Evolutionary conservation across 2,888 invertebrate species (phyloP), one percentile per base, ranked within the genome.

Genomic region (Drosophila merina): DNA sequence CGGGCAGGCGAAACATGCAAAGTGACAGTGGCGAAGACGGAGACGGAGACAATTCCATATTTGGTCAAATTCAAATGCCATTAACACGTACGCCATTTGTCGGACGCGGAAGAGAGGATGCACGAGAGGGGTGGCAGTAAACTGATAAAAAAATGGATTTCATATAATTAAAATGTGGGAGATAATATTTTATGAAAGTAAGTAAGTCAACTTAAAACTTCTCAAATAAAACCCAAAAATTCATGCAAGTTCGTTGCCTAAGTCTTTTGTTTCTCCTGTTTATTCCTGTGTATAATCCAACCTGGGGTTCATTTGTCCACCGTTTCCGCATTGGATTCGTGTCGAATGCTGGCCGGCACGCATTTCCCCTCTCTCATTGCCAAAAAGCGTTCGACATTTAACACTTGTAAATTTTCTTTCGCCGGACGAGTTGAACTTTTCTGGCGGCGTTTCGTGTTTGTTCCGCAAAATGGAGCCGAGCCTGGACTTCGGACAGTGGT

Each of bases 31-130:
- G 66, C 71, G 54, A 69, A 57, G 57, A 44, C 60, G 75, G 30
- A 57, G 57, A 44, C 60, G 75, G 30, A 66, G 72, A 59, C 85
- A 74, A 72, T 71, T 82, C 90, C 89, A 89, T 90, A 90, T 90
- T 90, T 90, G 90, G 90, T 74, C 84, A 89, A 89, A 90, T 90
- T 88, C 90, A 88, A 90, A 90, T 90, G 88, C 88, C 90, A 90
- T 90, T 90, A 90, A 90, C 90, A 90, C 90, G 90, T 90, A 89
- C 86, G 72, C 81, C 88, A 86, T 78, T 84, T 86, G 78, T 86
- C 78, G 75, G 58, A 12, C 63, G 64, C 59, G 57, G 48, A 26
- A 66, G 57, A 40, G 47, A 12, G 42, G n/a, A 38, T 30, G 47
- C 5, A 26, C 20, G 30, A 30, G 20, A 25, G 14, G 0, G 25